These are phyloP conservation scores for Drosophila dives DNA, from an alignment of 2,888 invertebrate genomes.

Conservation along the genomic window DNA sequence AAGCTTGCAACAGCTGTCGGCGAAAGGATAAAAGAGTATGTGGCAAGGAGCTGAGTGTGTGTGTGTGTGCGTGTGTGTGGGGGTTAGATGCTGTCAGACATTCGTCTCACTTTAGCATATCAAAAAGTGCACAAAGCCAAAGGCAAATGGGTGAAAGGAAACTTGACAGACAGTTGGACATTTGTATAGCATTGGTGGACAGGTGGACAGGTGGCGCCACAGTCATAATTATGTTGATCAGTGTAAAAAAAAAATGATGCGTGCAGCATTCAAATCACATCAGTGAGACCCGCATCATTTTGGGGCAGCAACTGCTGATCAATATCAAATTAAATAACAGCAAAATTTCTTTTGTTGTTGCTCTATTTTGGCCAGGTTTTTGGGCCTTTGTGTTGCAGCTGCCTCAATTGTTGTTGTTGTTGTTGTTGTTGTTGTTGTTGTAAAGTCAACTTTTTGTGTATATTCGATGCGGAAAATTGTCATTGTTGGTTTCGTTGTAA, in stretches of 20 bases:
- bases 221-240: conserved; percentile 53
- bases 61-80: background rate
- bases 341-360: conserved; percentile 20
- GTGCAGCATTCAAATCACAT: conserved; percentile 19
- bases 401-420: background rate
- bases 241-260: conserved; percentile 27
- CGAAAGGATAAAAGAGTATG: no score
- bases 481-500: conserved; percentile 78
- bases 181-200: conserved; percentile 8
- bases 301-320: conserved; percentile 36
- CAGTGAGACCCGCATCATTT: conserved; percentile 32
- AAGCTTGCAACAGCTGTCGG: conserved; percentile 18
- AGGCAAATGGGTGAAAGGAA: conserved; percentile 22
- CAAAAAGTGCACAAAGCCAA: conserved; percentile 19
- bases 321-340: conserved; percentile 48
- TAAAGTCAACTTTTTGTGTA: conserved; percentile 56
- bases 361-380: conserved; percentile 48
- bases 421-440: conserved; percentile 27
- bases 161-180: conserved; percentile 21
- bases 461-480: conserved; percentile 78
- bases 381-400: conserved; percentile 24
- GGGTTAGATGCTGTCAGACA: conserved; percentile 25
- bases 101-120: conserved; percentile 24
- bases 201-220: conserved; percentile 49
- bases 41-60: background rate